Evolutionary conservation across 2,797 vertebrate species (phyloP).

Genomic region (Orestias chungarensis): DNA sequence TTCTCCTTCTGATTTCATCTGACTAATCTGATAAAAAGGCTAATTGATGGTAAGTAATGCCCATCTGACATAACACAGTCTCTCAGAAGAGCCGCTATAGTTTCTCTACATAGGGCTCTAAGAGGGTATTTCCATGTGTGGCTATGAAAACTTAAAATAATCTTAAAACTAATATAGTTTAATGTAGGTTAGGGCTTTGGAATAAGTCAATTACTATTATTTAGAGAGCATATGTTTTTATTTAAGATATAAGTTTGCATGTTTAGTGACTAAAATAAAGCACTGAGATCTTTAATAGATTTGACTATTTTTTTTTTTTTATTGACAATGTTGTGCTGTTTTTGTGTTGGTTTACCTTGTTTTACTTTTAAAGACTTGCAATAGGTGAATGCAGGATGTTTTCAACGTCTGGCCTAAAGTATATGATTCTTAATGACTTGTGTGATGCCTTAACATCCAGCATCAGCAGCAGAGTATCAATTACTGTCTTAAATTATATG

Average conservation of each 20-base stretch:
- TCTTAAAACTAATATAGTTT: not conserved
- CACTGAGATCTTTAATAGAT: not conserved
- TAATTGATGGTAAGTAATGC: constrained; percentile 38
- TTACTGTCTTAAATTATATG: not conserved
- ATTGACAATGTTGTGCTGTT: not conserved
- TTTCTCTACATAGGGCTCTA: not conserved
- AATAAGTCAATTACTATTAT: not conserved
- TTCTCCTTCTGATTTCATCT: constrained; percentile 45
- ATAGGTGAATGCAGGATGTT: not conserved
- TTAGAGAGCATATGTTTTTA: not conserved
- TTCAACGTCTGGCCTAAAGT: not conserved
- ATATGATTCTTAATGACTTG: not conserved
- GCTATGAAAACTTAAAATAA: not conserved
- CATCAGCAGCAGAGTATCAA: not conserved
- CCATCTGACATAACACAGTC: constrained; percentile 26
- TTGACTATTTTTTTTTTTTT: not conserved
- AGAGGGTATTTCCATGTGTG: not conserved
- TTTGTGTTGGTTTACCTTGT: not conserved
- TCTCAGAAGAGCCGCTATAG: constrained; percentile 24
- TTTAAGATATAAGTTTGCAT: not conserved
- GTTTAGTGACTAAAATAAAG: not conserved
- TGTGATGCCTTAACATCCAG: not conserved
- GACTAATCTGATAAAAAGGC: constrained; percentile 42
- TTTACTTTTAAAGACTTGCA: not conserved
- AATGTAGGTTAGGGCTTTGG: not conserved